Base-by-base conservation (phyloP, 1,140 invertebrate genomes). In the Plectrocnemia conspersa region DNA sequence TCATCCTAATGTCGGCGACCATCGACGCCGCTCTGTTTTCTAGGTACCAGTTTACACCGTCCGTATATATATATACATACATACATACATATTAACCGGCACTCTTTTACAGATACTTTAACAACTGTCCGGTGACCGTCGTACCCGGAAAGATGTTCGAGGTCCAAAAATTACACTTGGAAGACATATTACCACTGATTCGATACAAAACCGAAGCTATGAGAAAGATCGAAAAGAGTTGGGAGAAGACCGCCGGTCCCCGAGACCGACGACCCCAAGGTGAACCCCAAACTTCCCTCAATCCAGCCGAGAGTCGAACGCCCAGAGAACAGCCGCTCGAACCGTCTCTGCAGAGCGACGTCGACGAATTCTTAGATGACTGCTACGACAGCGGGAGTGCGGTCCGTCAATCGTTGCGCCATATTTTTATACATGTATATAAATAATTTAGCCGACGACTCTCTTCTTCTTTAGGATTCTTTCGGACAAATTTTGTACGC, bases 1-100 rank as follows among this genome's bases (percentile, higher is more conserved):
- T 98, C 0, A 79, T 98, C 40, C 76, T 98, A 1, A 98, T 98
- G 93, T 97, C 93, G n/a, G 94, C 95, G 4, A 91, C 92, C 1
- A 80, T 94, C 63, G 86, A 95, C 62, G 81, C 83, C 5, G 73
- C 82, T 18, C 80, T 90, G 24, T 92, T 97, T 70, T 77, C 82
- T 21, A 81, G 83, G 64, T 91, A 89, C n/a, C n/a, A n/a, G 9
- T 44, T 9, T 44, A 16, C 6, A 5, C 36, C 13, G 36, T 40
- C 6, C 5, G 18, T 16, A 40, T 9, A 40, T 16, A 40, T 40
- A 25, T 52, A 27, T 53, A 44, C 19, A 16, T 44, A 16, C 4
- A 47, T 16, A 45, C 13, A 21, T 22, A 23, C 7, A 45, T 41
- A 15, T 19, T n/a, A n/a, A n/a, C n/a, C n/a, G n/a, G n/a, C 2